Conservation (phyloP, 2,113 vertebrate genomes). For the Urocitellus parryii region DNA sequence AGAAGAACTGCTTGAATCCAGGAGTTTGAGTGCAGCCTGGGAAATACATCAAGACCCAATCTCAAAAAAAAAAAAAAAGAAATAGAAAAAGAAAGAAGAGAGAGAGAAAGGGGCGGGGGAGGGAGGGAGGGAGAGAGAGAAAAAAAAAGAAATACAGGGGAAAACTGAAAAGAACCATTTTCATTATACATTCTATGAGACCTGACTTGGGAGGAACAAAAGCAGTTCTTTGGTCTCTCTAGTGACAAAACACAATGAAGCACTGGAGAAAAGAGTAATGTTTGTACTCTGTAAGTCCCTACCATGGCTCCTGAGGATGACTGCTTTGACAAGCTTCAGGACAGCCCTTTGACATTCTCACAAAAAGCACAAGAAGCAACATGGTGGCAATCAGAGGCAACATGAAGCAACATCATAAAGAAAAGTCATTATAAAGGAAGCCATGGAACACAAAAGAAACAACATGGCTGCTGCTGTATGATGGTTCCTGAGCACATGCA, state of each 20-base stretch:
- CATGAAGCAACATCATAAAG: background rate
- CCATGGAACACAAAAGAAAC: background rate
- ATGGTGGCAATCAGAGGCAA: background rate
- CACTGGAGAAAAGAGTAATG: background rate
- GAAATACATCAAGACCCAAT: background rate
- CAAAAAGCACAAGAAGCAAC: background rate
- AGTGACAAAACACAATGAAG: background rate
- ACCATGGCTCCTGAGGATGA: background rate
- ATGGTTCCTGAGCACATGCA: background rate
- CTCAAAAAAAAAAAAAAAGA: background rate
- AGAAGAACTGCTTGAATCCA: background rate
- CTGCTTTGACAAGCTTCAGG: background rate
- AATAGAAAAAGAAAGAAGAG: background rate
- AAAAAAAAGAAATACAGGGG: background rate
- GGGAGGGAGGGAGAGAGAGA: too few species aligned
- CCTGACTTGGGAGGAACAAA: conserved; percentile 5
- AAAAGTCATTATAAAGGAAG: conserved; percentile 7
- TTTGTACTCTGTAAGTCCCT: background rate
- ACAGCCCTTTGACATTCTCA: background rate
- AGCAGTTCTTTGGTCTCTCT: conserved; percentile 25
- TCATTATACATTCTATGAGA: conserved; percentile 34
- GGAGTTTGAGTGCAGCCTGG: background rate
- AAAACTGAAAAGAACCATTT: conserved; percentile 45
- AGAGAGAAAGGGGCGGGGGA: too few species aligned
- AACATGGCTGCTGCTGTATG: background rate